Percentiles rank a stretch among this genome's conserved stretches.
Conservation (phyloP, 1,140 invertebrate species). For the Aphelinus certus region DNA sequence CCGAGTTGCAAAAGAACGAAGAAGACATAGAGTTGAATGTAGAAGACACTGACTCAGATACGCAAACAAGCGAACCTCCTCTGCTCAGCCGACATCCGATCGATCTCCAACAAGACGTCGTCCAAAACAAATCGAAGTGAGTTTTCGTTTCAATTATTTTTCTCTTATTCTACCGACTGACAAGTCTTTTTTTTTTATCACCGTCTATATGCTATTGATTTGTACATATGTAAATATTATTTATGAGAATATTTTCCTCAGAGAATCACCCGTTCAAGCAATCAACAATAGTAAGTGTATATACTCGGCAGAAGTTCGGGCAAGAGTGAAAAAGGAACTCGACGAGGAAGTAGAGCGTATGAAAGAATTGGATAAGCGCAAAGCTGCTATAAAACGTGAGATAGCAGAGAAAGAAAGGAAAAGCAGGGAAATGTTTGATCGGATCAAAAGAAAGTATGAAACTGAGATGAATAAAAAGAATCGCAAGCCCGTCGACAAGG, state of each 20-base stretch:
- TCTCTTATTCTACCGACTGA: no score
- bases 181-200: no score
- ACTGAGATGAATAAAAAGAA: conserved; percentile 13
- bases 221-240: no score
- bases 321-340: background rate
- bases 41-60: no score
- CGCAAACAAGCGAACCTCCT: background rate
- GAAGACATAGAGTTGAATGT: background rate
- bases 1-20: background rate
- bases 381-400: background rate
- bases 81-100: background rate
- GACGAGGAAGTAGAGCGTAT: background rate
- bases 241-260: no score
- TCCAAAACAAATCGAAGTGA: no score
- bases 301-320: background rate
- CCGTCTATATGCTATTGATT: no score
- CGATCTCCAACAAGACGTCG: no score
- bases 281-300: background rate
- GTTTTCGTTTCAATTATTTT: no score
- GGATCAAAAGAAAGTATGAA: background rate
- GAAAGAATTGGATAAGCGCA: background rate
- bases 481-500: conserved; percentile 42
- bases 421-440: background rate
- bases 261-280: background rate
- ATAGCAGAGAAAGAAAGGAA: background rate